These are phyloP conservation scores for Notothenia rossii DNA, from an alignment of 2,113 vertebrate species.

Conservation along the genomic window DNA sequence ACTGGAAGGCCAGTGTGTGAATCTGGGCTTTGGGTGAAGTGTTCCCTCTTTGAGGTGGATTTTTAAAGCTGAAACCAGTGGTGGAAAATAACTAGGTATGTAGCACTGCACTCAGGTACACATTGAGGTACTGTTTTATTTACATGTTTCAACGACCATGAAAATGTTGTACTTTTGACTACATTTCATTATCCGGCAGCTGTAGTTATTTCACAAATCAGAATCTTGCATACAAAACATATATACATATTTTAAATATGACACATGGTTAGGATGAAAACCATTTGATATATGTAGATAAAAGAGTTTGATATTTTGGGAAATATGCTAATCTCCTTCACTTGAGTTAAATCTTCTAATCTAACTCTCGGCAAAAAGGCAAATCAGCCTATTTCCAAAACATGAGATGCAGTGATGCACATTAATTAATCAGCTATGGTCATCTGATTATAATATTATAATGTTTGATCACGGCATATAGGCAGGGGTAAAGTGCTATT, in stretches of 20 bases:
- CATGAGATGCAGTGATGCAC: no score
- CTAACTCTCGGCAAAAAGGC: no score
- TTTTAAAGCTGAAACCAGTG: background rate
- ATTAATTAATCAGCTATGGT: background rate
- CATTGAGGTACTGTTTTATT: background rate
- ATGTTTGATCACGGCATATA: no score
- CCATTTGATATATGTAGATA: no score
- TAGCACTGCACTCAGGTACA: background rate
- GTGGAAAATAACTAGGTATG: background rate
- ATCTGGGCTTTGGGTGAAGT: constrained; percentile 21
- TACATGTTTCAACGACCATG: background rate
- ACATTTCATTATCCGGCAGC: background rate
- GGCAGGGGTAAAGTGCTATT: no score
- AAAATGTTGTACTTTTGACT: background rate
- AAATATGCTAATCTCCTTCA: background rate
- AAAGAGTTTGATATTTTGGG: background rate
- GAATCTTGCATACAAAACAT: background rate
- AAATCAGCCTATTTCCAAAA: no score
- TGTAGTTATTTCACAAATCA: background rate
- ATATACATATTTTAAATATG: background rate
- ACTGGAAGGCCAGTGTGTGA: background rate
- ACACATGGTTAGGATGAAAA: background rate
- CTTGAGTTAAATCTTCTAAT: background rate
- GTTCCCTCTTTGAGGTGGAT: constrained; percentile 20
- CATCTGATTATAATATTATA: background rate